A percentile compares a stretch with the other conserved stretches of the same genome.
Conservation (phyloP, 2,888 invertebrate species). For the Athalia cordata region DNA sequence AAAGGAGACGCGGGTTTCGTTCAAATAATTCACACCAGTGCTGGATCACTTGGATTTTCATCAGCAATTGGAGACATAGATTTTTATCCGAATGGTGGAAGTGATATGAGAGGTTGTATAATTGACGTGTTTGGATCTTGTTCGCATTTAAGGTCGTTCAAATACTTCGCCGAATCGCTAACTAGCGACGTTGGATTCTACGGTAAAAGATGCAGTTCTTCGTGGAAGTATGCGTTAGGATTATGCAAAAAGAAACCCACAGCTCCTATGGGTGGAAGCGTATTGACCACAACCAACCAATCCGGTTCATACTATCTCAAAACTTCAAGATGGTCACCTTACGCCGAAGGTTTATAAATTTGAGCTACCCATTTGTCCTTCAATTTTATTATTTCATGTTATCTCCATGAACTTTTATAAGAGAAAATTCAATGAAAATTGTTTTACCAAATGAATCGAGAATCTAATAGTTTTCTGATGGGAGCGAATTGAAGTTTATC, state of each 20-base stretch:
- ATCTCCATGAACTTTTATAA: too few species aligned
- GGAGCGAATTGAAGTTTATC: too few species aligned
- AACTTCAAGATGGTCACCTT: slow-evolving; percentile 47
- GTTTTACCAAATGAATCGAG: too few species aligned
- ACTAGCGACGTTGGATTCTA: not conserved
- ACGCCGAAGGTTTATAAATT: not conserved
- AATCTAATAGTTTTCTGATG: too few species aligned
- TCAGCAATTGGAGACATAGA: slow-evolving; percentile 68
- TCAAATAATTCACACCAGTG: slow-evolving; percentile 71
- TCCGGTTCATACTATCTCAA: slow-evolving; percentile 58
- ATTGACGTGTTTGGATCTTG: slow-evolving; percentile 59
- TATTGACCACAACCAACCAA: slow-evolving; percentile 29
- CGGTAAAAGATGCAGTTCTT: slow-evolving; percentile 3
- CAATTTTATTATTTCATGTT: too few species aligned
- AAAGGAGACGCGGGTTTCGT: slow-evolving; percentile 67
- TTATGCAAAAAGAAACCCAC: slow-evolving; percentile 43
- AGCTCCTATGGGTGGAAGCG: slow-evolving; percentile 55
- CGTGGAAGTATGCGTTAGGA: slow-evolving; percentile 37
- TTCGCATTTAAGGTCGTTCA: slow-evolving; percentile 63
- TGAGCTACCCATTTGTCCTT: too few species aligned
- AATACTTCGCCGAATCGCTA: slow-evolving; percentile 67
- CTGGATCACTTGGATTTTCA: slow-evolving; percentile 65
- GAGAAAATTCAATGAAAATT: too few species aligned
- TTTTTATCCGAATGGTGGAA: slow-evolving; percentile 72
- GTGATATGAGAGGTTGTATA: slow-evolving; percentile 63